Conservation (phyloP, 2,113 vertebrate genomes). For the Eulemur rufifrons region DNA sequence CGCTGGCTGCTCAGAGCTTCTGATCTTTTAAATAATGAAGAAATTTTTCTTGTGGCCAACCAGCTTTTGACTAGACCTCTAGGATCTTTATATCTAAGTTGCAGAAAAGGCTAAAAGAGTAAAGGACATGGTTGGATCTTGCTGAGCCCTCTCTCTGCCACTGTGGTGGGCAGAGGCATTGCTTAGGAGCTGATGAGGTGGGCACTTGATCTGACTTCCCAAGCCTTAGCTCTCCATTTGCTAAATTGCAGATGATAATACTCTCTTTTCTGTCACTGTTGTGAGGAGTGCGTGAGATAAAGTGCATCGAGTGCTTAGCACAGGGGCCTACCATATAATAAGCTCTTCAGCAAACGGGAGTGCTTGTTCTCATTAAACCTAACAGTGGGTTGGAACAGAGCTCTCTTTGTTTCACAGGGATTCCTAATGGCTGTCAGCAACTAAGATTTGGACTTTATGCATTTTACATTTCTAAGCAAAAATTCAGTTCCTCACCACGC, state of each 20-base stretch:
- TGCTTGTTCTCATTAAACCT: background rate
- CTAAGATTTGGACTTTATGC: background rate
- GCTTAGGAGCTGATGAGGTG: background rate
- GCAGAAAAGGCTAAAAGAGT: background rate
- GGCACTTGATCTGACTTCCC: background rate
- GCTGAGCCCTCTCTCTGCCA: background rate
- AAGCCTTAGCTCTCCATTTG: background rate
- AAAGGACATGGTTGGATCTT: background rate
- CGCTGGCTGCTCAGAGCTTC: background rate
- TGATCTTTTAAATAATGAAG: background rate
- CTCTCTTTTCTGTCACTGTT: background rate
- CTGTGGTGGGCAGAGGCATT: background rate
- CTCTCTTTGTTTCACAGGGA: background rate
- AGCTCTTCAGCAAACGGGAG: background rate
- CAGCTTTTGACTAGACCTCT: background rate
- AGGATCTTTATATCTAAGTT: background rate
- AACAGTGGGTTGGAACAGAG: background rate
- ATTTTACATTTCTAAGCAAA: constrained; percentile 27
- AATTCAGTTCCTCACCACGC: background rate
- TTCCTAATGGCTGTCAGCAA: background rate
- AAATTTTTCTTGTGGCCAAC: background rate
- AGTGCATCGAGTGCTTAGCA: background rate
- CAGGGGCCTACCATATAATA: background rate
- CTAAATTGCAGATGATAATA: background rate
- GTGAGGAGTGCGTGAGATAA: background rate